Conservation (phyloP, 2,888 invertebrate genomes). For the Hedya salicella region DNA sequence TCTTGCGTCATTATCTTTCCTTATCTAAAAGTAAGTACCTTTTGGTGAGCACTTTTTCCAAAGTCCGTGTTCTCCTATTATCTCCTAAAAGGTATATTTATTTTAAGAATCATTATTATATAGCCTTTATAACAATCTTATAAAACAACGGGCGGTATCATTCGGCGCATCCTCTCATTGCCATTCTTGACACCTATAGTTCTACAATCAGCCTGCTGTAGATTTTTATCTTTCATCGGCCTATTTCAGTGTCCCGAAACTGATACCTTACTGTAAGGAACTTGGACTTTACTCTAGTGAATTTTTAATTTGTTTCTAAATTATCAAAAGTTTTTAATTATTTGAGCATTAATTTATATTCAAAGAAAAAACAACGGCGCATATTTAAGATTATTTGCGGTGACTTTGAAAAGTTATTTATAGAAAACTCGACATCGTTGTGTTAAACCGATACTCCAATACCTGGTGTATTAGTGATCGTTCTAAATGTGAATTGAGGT, state of each 20-base stretch:
- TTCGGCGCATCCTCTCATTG: too few relatives aligned
- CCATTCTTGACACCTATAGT: too few relatives aligned
- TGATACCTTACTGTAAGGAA: slow-evolving; percentile 20
- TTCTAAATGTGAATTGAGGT: background rate
- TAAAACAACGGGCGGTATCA: too few relatives aligned
- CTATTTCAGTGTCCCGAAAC: slow-evolving; percentile 18
- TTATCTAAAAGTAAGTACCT: too few relatives aligned
- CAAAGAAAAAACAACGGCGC: background rate
- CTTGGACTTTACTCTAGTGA: background rate
- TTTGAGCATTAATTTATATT: background rate
- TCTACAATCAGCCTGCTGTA: slow-evolving; percentile 15
- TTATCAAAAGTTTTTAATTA: slow-evolving; percentile 16
- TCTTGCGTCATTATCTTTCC: too few relatives aligned
- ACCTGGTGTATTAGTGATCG: background rate
- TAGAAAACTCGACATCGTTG: background rate
- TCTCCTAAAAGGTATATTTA: too few relatives aligned
- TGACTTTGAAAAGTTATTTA: slow-evolving; percentile 10
- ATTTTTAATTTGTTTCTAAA: slow-evolving; percentile 1
- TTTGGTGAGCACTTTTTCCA: too few relatives aligned
- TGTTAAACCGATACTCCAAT: background rate
- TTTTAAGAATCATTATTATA: too few relatives aligned
- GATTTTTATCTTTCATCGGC: background rate
- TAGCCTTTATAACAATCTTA: too few relatives aligned
- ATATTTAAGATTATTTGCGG: background rate
- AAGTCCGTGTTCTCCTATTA: too few relatives aligned